Evolutionary conservation across 2,113 vertebrate species (phyloP).

Genomic region (Tachysurus vachellii): DNA sequence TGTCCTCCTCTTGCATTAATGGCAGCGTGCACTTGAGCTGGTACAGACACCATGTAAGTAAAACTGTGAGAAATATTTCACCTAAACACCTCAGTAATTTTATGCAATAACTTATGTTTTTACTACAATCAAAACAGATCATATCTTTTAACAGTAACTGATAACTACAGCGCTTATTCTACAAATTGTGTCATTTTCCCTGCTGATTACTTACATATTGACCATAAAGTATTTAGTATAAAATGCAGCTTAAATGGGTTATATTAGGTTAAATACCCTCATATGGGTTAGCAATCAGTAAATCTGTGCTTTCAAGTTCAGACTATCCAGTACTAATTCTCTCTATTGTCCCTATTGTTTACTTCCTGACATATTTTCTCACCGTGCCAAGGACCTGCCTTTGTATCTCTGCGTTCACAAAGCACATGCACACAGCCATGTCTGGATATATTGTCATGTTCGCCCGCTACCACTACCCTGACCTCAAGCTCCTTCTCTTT

Average conservation of each 20-base stretch:
- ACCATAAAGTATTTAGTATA: background rate
- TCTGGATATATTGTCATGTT: background rate
- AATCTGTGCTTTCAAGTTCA: background rate
- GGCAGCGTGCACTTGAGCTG: background rate
- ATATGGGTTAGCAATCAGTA: background rate
- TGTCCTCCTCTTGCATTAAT: background rate
- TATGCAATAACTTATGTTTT: too few relatives aligned
- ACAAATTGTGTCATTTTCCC: background rate
- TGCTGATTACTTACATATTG: background rate
- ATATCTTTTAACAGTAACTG: too few relatives aligned
- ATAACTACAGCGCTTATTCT: background rate
- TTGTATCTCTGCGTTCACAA: background rate
- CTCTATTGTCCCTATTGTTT: slow-evolving; percentile 3
- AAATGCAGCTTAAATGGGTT: background rate
- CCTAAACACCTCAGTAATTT: background rate
- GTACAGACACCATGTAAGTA: background rate
- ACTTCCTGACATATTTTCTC: background rate
- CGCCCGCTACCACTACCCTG: background rate
- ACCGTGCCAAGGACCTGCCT: background rate
- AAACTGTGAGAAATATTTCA: background rate
- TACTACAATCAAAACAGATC: too few relatives aligned
- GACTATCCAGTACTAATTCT: background rate
- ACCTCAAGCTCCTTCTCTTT: slow-evolving; percentile 31
- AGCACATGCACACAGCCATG: background rate
- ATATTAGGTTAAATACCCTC: background rate